Evolutionary conservation across 2,888 invertebrate species (phyloP), one percentile per base, ranked within the genome.

Genomic region (Synergus japonicus): DNA sequence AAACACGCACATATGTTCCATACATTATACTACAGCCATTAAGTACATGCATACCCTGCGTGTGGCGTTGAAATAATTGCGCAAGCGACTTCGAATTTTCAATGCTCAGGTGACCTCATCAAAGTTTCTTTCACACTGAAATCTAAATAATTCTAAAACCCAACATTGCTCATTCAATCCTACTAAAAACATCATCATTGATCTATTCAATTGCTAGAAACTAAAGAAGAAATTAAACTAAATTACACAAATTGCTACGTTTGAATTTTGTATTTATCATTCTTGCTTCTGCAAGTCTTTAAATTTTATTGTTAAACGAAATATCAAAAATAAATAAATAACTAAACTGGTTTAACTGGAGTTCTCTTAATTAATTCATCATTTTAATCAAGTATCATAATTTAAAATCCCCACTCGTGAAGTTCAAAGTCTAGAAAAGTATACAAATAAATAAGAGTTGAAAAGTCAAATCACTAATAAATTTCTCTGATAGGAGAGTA

Each of bases 31-130:
- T 73, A 13, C 29, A 37, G 22, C 12, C 54, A 73, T 73, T 73
- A 73, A 58, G 73, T 73, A 54, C 54, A 73, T 73, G 54, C 49
- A 73, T 73, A 41, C 54, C 54, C 54, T 73, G n/a, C 54, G 73
- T 54, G 49, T 58, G 54, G 73, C 41, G 73, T 73, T 73, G 37
- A 54, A 73, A 73, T 73, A 58, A 73, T 73, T 73, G 73, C 54
- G 73, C 73, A 73, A 73, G 54, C 54, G 49, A 73, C 49, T 73
- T 69, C 46, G 69, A 69, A 69, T 69, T n/a, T 49, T 54, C 29
- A 58, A 41, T 58, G 54, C 12, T 54, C 73, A 73, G 73, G 73
- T 73, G 73, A 73, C 41, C 41, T 54, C n/a, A 54, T 37, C 4
- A 73, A 37, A 54, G 29, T n/a, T 18, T 73, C 29, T 37, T 29